Evolutionary conservation across 2,113 vertebrate genomes (phyloP).

Genomic region (Colinus virginianus): DNA sequence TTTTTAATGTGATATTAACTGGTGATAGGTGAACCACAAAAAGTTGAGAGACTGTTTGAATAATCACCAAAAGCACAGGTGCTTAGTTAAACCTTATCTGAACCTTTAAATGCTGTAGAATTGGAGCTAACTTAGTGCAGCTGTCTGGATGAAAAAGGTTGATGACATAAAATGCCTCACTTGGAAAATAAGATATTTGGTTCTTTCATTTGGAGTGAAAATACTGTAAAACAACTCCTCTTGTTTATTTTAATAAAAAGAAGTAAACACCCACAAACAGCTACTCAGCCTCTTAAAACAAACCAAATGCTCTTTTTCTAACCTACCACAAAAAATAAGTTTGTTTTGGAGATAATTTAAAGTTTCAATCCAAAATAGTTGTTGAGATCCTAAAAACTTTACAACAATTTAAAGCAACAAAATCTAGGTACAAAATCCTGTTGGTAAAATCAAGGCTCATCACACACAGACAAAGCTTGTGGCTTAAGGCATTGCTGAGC

Average conservation of each 20-base stretch:
- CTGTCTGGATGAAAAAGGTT: not conserved
- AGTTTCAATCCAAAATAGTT: not conserved
- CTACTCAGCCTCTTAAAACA: not conserved
- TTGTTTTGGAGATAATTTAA: not conserved
- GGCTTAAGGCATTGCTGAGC: not conserved
- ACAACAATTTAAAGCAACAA: not conserved
- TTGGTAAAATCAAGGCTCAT: not conserved
- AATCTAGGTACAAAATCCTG: not conserved
- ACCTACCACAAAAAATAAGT: not conserved
- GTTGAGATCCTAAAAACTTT: not conserved
- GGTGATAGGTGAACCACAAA: conserved; percentile 38
- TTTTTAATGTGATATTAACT: conserved; percentile 41
- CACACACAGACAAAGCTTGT: not conserved
- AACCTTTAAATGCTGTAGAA: not conserved
- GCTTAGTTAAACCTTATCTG: conserved; percentile 16
- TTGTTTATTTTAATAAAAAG: not conserved
- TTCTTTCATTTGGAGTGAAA: not conserved
- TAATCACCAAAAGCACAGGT: not conserved
- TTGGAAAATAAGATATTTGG: not conserved
- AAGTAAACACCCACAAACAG: not conserved
- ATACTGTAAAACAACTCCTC: not conserved
- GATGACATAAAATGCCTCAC: not conserved
- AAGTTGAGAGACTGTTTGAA: conserved; percentile 38
- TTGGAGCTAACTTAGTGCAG: not conserved
- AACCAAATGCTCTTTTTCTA: not conserved